phyloP scores from a whole-genome alignment of 2,113 vertebrate genomes.

The Lethenteron reissneri region DNA sequence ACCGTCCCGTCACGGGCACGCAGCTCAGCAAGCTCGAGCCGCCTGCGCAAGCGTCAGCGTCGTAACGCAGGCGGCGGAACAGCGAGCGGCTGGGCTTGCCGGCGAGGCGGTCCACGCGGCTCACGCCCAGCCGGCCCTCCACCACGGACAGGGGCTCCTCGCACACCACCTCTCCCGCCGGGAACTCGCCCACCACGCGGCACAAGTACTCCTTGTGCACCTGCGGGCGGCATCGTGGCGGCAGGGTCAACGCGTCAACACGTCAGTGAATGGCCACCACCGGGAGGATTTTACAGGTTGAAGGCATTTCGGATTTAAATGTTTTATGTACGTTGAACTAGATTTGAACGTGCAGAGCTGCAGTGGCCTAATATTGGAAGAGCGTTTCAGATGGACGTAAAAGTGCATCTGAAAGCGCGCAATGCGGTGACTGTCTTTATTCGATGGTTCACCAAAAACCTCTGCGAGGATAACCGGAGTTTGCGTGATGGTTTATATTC shows the following conservation, averaged over 20 bases:
- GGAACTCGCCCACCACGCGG: constrained; percentile 67
- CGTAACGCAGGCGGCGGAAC: constrained; percentile 65
- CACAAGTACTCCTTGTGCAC: constrained; percentile 88
- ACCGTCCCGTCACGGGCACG: constrained; percentile 58
- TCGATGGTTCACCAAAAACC: too few relatives aligned
- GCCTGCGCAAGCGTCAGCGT: constrained; percentile 20
- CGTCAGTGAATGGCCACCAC: too few relatives aligned
- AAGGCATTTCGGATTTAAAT: too few relatives aligned
- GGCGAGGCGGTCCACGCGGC: constrained; percentile 51
- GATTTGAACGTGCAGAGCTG: too few relatives aligned
- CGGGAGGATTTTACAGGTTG: not conserved
- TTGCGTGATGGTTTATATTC: too few relatives aligned
- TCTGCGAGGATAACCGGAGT: too few relatives aligned
- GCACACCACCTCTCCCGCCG: constrained; percentile 37
- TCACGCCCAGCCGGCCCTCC: constrained; percentile 32
- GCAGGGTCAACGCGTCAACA: too few relatives aligned
- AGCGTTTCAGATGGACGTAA: too few relatives aligned
- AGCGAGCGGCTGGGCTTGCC: constrained; percentile 58
- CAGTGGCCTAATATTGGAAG: too few relatives aligned
- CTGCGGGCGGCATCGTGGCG: constrained; percentile 18
- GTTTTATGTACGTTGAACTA: too few relatives aligned
- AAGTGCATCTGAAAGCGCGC: too few relatives aligned
- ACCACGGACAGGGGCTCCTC: constrained; percentile 62
- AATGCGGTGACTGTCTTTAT: too few relatives aligned
- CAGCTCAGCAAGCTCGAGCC: constrained; percentile 57